Evolutionary conservation across 1,140 invertebrate genomes (phyloP).

Genomic region (Ceratitis capitata): DNA sequence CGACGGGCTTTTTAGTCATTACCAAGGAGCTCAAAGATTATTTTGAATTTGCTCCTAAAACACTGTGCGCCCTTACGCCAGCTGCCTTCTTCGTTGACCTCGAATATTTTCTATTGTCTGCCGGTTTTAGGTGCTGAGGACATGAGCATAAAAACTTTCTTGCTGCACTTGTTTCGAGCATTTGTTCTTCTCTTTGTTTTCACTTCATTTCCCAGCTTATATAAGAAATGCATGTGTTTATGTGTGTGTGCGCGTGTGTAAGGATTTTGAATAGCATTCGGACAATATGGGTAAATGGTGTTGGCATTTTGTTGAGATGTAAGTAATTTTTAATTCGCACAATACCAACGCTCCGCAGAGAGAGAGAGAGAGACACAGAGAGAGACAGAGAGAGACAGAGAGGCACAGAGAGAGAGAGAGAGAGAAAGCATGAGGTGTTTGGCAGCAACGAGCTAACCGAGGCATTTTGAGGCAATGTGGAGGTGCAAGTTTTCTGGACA

Average conservation of each 20-base stretch:
- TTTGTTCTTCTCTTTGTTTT: background rate
- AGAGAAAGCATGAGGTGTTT: background rate
- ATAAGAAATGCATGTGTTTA: too few species aligned
- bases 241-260: background rate
- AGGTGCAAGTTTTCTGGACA: constrained; percentile 22
- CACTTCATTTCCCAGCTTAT: background rate
- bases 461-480: background rate
- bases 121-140: background rate
- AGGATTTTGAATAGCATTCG: too few species aligned
- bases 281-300: background rate
- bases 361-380: too few species aligned
- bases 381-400: too few species aligned
- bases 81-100: background rate
- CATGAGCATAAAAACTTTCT: background rate
- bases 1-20: too few species aligned
- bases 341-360: background rate
- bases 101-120: constrained; percentile 18
- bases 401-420: too few species aligned
- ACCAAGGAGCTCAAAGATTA: too few species aligned
- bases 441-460: background rate
- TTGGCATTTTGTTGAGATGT: constrained; percentile 17
- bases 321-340: constrained; percentile 36
- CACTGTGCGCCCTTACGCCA: background rate
- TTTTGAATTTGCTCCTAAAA: too few species aligned
- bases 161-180: background rate